Evolutionary conservation across 2,113 vertebrate species (phyloP).

Genomic region (Choloepus hoffmanni): DNA sequence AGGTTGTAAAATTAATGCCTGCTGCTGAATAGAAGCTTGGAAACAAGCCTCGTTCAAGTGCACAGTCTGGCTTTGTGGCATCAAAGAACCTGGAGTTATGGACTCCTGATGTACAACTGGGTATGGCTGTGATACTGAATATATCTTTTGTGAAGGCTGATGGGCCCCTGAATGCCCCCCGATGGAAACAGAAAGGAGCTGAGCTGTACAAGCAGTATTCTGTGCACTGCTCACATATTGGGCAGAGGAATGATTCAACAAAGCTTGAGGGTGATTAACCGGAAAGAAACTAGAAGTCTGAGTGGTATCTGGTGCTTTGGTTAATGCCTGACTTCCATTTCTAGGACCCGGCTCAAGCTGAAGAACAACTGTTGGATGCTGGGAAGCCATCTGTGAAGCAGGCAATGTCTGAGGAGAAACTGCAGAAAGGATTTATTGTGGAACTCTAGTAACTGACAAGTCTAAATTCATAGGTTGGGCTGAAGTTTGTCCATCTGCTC

Average conservation of each 20-base stretch:
- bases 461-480: constrained; percentile 54
- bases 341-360: constrained; percentile 51
- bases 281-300: constrained; percentile 57
- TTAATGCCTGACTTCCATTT: constrained; percentile 58
- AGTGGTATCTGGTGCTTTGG: constrained; percentile 45
- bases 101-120: constrained; percentile 46
- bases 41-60: constrained; percentile 71
- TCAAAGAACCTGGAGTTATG: constrained; percentile 77
- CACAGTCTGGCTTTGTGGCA: constrained; percentile 79
- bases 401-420: constrained; percentile 68
- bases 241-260: constrained; percentile 60
- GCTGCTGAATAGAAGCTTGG: constrained; percentile 56
- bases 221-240: constrained; percentile 59
- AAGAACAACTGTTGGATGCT: constrained; percentile 50
- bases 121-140: constrained; percentile 32
- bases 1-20: constrained; percentile 72
- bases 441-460: constrained; percentile 65
- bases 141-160: constrained; percentile 36
- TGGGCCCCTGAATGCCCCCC: constrained; percentile 66
- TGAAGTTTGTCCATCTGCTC: constrained; percentile 84
- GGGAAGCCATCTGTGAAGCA: constrained; percentile 60
- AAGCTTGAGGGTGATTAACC: constrained; percentile 53
- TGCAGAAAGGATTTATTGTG: constrained; percentile 77
- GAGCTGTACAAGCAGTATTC: constrained; percentile 11
- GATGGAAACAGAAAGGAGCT: constrained; percentile 46